Conservation (phyloP, 64 coral and sea anemone genomes). For the Hydrozoanthus tunicans region DNA sequence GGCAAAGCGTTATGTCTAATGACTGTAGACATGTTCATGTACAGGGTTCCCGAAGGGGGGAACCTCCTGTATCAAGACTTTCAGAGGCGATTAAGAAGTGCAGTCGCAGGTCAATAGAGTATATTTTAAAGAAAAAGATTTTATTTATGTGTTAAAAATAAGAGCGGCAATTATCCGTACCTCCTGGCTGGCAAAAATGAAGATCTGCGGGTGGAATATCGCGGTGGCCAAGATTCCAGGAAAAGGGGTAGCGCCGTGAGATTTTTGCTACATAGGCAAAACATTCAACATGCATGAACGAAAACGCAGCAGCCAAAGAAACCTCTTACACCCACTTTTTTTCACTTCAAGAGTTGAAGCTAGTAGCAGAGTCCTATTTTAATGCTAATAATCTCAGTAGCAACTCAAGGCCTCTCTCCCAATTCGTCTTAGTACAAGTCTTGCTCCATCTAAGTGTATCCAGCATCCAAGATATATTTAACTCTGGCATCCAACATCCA, state of each 20-base stretch:
- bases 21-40: slow-evolving; percentile 95
- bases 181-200: not conserved
- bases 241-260: not conserved
- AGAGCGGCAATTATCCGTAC: not conserved
- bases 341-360: no score
- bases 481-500: no score
- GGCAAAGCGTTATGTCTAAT: slow-evolving; percentile 93
- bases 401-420: no score
- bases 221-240: not conserved
- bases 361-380: no score
- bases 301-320: no score
- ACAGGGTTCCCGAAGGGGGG: slow-evolving; percentile 88
- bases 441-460: no score
- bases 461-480: no score
- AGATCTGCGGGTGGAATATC: not conserved
- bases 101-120: slow-evolving; percentile 67
- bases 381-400: no score
- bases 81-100: slow-evolving; percentile 80
- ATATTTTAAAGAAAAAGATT: slow-evolving; percentile 40
- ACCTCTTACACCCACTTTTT: no score
- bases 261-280: no score
- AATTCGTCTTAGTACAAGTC: no score
- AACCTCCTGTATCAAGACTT: slow-evolving; percentile 93
- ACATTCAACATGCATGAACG: no score
- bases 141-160: slow-evolving; percentile 43